Evolutionary conservation across 2,113 vertebrate genomes (phyloP), one percentile per base, ranked within the genome.

Genomic region (Cryptoleucopteryx plumbea): DNA sequence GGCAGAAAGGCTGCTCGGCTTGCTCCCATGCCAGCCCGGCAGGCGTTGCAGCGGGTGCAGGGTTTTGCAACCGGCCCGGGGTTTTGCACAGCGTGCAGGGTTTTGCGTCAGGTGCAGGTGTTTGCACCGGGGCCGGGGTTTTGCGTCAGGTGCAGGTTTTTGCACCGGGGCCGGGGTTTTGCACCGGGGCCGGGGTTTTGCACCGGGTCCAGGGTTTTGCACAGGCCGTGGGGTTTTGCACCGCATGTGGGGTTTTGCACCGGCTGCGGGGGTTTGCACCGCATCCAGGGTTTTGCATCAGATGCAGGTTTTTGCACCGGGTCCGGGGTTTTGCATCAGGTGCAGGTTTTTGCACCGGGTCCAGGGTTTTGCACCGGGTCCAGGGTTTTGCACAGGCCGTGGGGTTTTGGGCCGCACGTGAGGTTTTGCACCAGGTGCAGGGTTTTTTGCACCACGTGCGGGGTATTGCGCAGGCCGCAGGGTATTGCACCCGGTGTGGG

Each of bases 11-110:
- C 4, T 8, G 11, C 42, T 8, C 17, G 9, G 40, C 16, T 55
- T 26, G 52, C 11, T 18, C 38, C 38, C 4, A 5, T 2, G 10
- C 20, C 38, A 18, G 38, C 52, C 10, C 52, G 18, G 36, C 16
- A 19, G 68, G 68, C 13, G n/a, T n/a, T 34, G 32, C 40, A 9
- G 5, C 3, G 13, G 15, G 29, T 10, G 38, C 7, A 10, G 32
- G 40, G 52, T 55, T 27, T 50, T 50, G 67, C 68, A 16, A 3
- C 5, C 17, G 22, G 20, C 5, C 11, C 2, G 3, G 45, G 36
- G 50, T 22, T 16, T 31, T 50, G n/a, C 48, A 22, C 18, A 10
- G 1, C 1, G 3, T 3, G 5, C 1, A 2, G 29, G 15, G 29
- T 14, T 10, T 27, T 52, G 48, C 5, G 2, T 16, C 50, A 26